Evolutionary conservation across 2,888 invertebrate species (phyloP).

Genomic region (Plebejus anna): DNA sequence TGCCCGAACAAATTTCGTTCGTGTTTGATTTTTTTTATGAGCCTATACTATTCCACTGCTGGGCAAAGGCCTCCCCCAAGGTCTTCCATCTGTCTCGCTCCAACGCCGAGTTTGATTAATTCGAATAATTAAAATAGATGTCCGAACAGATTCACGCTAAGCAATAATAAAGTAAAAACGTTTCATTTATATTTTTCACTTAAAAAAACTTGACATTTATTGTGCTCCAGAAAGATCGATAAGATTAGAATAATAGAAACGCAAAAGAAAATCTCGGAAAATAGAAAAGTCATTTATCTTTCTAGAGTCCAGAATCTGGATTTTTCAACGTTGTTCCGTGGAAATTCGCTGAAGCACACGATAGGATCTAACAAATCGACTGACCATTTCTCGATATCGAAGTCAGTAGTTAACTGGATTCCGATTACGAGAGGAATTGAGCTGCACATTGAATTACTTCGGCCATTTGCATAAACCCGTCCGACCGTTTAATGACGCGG

Average conservation of each 20-base stretch:
- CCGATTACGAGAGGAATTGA: constrained; percentile 30
- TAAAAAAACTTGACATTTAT: not conserved
- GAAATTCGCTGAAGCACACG: not conserved
- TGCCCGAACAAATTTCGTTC: not conserved
- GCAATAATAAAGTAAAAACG: not conserved
- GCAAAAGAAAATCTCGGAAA: not conserved
- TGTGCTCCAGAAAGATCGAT: not conserved
- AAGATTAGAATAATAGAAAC: not conserved
- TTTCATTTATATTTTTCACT: not conserved
- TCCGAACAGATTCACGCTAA: not conserved
- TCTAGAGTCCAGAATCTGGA: constrained; percentile 1
- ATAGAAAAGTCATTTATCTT: constrained; percentile 9
- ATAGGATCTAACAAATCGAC: constrained; percentile 16
- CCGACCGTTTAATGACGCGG: constrained; percentile 34
- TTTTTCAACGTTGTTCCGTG: not conserved
- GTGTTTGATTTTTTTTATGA: not conserved
- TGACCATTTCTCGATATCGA: constrained; percentile 24
- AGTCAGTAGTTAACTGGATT: constrained; percentile 24
- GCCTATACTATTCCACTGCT: too few species aligned
- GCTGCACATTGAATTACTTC: constrained; percentile 32
- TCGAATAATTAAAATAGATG: not conserved
- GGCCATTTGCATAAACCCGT: constrained; percentile 37
- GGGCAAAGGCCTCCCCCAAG: too few species aligned
- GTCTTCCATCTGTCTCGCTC: too few species aligned
- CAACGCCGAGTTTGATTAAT: not conserved